Evolutionary conservation across 2,113 vertebrate genomes (phyloP).

Genomic region (Hippocampus barbouri): DNA sequence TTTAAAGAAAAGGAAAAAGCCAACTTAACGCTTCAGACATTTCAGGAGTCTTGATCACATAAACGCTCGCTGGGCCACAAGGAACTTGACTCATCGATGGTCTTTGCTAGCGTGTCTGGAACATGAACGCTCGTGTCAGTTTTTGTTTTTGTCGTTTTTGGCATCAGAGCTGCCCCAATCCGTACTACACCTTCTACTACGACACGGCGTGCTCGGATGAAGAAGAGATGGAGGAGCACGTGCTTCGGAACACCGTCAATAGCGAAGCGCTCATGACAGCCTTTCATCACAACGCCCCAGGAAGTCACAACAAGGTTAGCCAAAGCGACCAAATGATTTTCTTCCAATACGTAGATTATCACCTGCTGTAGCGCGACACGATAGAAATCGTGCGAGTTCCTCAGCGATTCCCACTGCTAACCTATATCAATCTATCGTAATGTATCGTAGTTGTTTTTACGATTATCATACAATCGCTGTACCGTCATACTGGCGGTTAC

Average conservation of each 20-base stretch:
- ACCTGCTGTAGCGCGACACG: too few relatives aligned
- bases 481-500: not conserved
- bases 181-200: constrained; percentile 76
- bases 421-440: not conserved
- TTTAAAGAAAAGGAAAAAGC: too few relatives aligned
- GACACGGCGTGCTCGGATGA: constrained; percentile 57
- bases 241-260: constrained; percentile 67
- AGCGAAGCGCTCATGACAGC: constrained; percentile 78
- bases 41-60: too few relatives aligned
- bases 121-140: not conserved
- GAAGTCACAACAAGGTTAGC: constrained; percentile 58
- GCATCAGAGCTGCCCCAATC: constrained; percentile 55
- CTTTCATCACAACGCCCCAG: constrained; percentile 71
- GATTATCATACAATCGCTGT: not conserved
- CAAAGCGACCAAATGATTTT: not conserved
- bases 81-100: too few relatives aligned
- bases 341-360: too few relatives aligned
- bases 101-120: not conserved
- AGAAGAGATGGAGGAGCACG: constrained; percentile 66
- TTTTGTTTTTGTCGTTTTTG: not conserved
- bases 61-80: too few relatives aligned
- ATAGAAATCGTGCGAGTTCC: too few relatives aligned
- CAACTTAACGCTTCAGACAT: too few relatives aligned
- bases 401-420: too few relatives aligned
- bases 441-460: not conserved